Base-by-base conservation (phyloP, 2,888 invertebrate genomes). In the Melanargia galathea region DNA sequence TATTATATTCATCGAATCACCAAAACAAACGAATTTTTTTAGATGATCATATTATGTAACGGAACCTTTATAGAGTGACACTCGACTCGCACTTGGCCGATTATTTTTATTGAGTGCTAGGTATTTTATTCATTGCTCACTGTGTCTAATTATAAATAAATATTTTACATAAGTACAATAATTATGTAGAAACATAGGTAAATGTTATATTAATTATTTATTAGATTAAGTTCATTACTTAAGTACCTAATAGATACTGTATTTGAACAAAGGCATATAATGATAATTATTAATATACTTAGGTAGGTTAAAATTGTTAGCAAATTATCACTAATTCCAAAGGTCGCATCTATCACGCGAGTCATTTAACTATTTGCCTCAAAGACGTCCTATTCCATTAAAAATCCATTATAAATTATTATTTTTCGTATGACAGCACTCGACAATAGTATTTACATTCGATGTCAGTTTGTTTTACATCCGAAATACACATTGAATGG, bases 381-480 rank as follows among this genome's bases (percentile, higher is more conserved):
- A 69, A 67, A 66, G 62, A 73, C 71, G 70, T 74, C 35, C 7
- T 30, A 30, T 8, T 8, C 3, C 66, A 89, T 87, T 87, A 90
- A 83, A 88, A 81, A 79, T 80, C 86, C 83, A 90, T 90, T 90
- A 86, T 80, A 77, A 80, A 81, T 78, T 67, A 80, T 86, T 81
- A 87, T 86, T 84, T 83, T 82, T 84, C 80, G 82, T 78, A 82
- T 86, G 87, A 86, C 86, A 87, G 83, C 87, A 80, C 80, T 77
- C 78, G 79, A 90, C 89, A 90, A 91, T 87, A 86, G 85, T 91
- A 90, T 90, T 91, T 90, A 90, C 88, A 89, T 90, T 89, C 84
- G 83, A 86, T 86, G 90, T 90, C 89, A 91, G 90, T 90, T 90
- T 90, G 90, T 90, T 90, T 90, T 90, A 89, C 88, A 87, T 86